phyloP scores from a whole-genome alignment of 2,888 invertebrate genomes.

The Cryptocheilus praepositus region DNA sequence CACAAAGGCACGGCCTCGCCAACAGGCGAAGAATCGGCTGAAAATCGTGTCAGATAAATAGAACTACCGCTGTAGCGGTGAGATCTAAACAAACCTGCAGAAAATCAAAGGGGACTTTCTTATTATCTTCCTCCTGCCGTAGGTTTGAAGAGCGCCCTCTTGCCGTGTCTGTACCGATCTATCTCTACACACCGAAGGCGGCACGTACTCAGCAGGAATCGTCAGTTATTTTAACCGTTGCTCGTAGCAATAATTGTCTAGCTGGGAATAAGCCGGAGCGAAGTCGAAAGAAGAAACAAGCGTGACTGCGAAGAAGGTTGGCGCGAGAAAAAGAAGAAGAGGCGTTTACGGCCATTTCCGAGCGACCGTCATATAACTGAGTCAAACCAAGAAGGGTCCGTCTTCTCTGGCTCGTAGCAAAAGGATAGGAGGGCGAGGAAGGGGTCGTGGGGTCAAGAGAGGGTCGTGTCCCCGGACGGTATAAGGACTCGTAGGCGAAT shows the following conservation, averaged over 20 bases:
- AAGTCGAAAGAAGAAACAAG: background rate
- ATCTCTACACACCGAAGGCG: background rate
- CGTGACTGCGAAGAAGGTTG: background rate
- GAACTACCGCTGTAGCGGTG: no score
- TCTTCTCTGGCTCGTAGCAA: background rate
- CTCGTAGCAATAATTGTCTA: conserved; percentile 48
- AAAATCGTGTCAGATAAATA: no score
- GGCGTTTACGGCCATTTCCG: conserved; percentile 39
- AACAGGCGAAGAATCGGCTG: no score
- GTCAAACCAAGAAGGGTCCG: conserved; percentile 17
- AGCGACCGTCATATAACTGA: conserved; percentile 40
- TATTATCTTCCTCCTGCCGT: no score
- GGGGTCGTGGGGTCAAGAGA: conserved; percentile 38
- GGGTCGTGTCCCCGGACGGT: conserved; percentile 43
- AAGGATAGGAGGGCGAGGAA: conserved; percentile 24
- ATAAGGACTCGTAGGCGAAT: conserved; percentile 61
- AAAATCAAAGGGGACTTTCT: no score
- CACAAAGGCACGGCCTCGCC: no score
- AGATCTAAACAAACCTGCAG: no score
- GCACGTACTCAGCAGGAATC: conserved; percentile 5
- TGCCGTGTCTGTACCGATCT: no score
- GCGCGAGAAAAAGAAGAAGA: conserved; percentile 3
- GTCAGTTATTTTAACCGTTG: conserved; percentile 36
- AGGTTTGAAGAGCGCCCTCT: background rate
- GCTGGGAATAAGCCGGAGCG: conserved; percentile 6